Percentiles rank a stretch among this genome's conserved stretches.
Conservation (phyloP, 2,888 invertebrate species). For the Acanthosepion pharaonis region DNA sequence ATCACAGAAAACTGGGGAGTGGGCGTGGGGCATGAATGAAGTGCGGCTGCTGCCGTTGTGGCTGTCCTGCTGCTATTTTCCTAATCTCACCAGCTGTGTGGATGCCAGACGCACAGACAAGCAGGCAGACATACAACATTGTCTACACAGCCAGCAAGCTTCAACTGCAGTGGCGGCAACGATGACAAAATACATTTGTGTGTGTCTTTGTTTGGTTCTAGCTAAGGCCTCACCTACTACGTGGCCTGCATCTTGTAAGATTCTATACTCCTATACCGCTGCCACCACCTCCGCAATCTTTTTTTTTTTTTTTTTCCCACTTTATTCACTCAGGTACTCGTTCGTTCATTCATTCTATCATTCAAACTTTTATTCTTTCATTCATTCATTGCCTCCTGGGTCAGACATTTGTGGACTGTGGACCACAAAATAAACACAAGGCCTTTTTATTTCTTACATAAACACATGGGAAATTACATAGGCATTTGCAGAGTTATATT, state of each 20-base stretch:
- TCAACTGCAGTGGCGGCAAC: background rate
- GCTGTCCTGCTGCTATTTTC: background rate
- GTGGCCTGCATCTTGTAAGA: constrained; percentile 33
- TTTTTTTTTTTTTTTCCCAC: background rate
- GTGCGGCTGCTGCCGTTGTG: background rate
- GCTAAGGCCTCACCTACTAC: background rate
- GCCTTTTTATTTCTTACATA: background rate
- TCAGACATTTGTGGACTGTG: background rate
- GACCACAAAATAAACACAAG: background rate
- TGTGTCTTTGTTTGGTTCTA: background rate
- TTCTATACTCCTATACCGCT: background rate
- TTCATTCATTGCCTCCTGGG: background rate
- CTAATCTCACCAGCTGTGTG: background rate
- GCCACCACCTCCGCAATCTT: background rate
- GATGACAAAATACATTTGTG: background rate
- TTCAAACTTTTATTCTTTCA: background rate
- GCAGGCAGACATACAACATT: background rate
- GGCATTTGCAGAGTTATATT: too few relatives aligned
- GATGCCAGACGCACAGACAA: constrained; percentile 6
- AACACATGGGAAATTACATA: too few relatives aligned
- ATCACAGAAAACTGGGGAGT: background rate
- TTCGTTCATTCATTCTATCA: background rate
- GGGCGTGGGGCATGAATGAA: background rate
- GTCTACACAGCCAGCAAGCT: background rate
- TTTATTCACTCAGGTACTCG: background rate